These are phyloP conservation scores for Oligia latruncula DNA, from an alignment of 2,888 invertebrate genomes.

Conservation along the genomic window DNA sequence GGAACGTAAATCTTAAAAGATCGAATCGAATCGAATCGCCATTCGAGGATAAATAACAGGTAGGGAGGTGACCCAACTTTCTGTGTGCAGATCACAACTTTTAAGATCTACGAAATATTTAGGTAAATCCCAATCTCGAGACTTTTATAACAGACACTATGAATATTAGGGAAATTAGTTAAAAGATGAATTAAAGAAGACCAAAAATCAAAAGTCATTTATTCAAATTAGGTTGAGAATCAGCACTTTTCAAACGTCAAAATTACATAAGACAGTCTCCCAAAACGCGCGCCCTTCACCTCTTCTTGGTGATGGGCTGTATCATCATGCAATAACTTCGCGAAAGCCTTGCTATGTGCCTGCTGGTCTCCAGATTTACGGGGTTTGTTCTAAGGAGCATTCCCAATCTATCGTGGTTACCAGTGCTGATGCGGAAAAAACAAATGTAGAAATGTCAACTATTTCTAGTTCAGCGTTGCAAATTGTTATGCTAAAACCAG, in stretches of 20 bases:
- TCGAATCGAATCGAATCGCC: no score
- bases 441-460: no score
- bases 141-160: not conserved
- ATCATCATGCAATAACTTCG: not conserved
- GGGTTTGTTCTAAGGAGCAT: not conserved
- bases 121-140: not conserved
- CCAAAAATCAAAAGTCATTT: not conserved
- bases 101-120: not conserved
- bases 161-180: not conserved
- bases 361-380: not conserved
- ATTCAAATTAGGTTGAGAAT: no score
- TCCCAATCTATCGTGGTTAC: not conserved
- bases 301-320: no score
- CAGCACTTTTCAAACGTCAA: no score
- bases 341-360: not conserved
- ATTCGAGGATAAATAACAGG: not conserved
- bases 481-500: slow-evolving; percentile 7
- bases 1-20: no score
- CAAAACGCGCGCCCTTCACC: no score
- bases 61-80: no score
- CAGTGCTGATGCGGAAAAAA: not conserved
- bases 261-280: no score
- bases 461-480: no score
- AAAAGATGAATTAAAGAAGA: not conserved
- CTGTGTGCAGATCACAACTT: not conserved